Evolutionary conservation across 2,113 vertebrate species (phyloP), one percentile per base, ranked within the genome.

Genomic region (Passer montanus): DNA sequence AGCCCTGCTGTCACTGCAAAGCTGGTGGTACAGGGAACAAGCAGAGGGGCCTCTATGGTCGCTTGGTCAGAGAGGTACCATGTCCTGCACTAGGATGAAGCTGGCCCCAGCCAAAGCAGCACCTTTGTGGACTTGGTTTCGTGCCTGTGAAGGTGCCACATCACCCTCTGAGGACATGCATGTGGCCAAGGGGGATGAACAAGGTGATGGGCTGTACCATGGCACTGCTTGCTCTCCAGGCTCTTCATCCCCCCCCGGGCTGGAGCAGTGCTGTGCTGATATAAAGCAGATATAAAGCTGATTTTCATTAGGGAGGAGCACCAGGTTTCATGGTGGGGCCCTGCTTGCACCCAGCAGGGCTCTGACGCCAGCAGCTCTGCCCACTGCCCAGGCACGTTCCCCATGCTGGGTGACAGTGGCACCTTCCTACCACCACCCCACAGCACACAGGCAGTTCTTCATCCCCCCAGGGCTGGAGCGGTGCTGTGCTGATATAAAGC

Each of bases 271-370:
- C 26, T 26, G 39, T 63, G 56, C 52, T 91, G 93, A 91, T 72
- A 73, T 3, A 87, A 93, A 95, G 84, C 95, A 94, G 94, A 94
- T 84, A 91, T 28, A 60, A 94, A 94, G 66, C 81, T 93, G 95
- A 81, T 59, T 87, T 74, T 59, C 89, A 93, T 94, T 91, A 96
- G 53, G 1, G 47, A 89, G 60, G 60, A 90, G 56, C 6, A 10
- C 55, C 1, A 39, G 55, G 49, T 87, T 87, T 72, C 8, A 0
- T 17, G 13, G 1, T 44, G 68, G 37, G 73, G 73, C 90, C 78
- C 47, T 7, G 1, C 46, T 88, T 0, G 0, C 12, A n/a, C 52
- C 39, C 73, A 39, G 56, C 4, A 2, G 49, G 28, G 74, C 44
- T 63, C 53, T 4, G 16, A n/a, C 0, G 0, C 79, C 13, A 2